Evolutionary conservation across 1,140 invertebrate species (phyloP).

Genomic region (Habropoda laboriosa): DNA sequence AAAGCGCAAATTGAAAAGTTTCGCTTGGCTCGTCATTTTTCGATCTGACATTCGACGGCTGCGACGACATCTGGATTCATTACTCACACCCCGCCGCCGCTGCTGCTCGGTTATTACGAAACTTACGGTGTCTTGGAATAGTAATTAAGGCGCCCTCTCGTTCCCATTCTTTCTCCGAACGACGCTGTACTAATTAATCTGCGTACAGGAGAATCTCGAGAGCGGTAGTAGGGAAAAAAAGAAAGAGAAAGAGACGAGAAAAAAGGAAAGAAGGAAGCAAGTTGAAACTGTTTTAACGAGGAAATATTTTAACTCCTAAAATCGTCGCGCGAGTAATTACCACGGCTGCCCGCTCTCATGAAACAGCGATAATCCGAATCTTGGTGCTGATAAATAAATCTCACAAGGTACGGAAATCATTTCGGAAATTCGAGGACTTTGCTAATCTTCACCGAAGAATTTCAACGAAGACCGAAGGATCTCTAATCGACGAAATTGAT

Average conservation of each 20-base stretch:
- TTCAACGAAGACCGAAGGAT: too few relatives aligned
- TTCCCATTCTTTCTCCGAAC: constrained; percentile 56
- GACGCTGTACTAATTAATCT: constrained; percentile 68
- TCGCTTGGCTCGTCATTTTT: constrained; percentile 70
- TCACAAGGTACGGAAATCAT: background rate
- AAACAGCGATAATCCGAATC: background rate
- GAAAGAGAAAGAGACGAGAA: too few relatives aligned
- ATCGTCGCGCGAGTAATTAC: background rate
- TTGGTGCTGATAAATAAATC: background rate
- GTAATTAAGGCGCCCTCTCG: constrained; percentile 66
- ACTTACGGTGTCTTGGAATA: constrained; percentile 70
- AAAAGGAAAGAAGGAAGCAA: background rate
- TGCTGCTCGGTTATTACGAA: constrained; percentile 68
- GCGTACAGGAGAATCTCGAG: constrained; percentile 35
- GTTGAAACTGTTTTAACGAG: constrained; percentile 34
- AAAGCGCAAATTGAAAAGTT: constrained; percentile 67
- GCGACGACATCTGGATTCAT: constrained; percentile 77
- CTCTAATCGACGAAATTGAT: background rate
- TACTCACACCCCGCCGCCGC: constrained; percentile 66
- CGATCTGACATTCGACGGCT: constrained; percentile 60
- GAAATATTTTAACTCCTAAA: constrained; percentile 23
- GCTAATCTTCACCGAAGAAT: too few relatives aligned
- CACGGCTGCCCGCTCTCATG: background rate
- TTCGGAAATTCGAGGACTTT: background rate
- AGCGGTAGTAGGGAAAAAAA: too few relatives aligned